These are phyloP conservation scores for Pachyramphus minor DNA, from an alignment of 2,113 vertebrate genomes.

Conservation along the genomic window DNA sequence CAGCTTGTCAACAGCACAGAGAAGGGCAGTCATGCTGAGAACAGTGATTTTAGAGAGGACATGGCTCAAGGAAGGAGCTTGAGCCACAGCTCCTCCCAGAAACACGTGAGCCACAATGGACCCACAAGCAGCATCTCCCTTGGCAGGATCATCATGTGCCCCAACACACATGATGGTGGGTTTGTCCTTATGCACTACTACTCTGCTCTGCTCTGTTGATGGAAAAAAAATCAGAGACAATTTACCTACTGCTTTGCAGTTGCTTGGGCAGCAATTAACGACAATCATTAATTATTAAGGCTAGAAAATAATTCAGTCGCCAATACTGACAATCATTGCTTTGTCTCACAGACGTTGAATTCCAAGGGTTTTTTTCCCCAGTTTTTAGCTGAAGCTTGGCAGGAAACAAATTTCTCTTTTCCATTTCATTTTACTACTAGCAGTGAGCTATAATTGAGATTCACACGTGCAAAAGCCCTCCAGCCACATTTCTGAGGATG, in stretches of 20 bases:
- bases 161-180: not conserved
- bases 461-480: not conserved
- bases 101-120: fast-evolving
- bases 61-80: not conserved
- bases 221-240: not conserved
- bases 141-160: not conserved
- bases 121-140: not conserved
- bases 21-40: not conserved
- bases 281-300: not conserved
- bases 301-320: not conserved
- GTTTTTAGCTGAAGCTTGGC: not conserved
- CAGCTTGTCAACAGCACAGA: not conserved
- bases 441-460: not conserved
- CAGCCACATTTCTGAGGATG: not conserved
- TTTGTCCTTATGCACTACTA: not conserved
- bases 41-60: not conserved
- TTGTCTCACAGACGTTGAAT: not conserved
- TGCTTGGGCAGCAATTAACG: not conserved
- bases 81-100: not conserved
- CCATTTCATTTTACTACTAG: not conserved
- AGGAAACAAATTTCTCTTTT: not conserved
- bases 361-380: not conserved
- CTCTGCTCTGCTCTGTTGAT: not conserved
- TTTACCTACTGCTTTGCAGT: not conserved
- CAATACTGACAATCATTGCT: not conserved